Evolutionary conservation across 2,113 vertebrate genomes (phyloP), one percentile per base, ranked within the genome.

Genomic region (Thymallus thymallus): DNA sequence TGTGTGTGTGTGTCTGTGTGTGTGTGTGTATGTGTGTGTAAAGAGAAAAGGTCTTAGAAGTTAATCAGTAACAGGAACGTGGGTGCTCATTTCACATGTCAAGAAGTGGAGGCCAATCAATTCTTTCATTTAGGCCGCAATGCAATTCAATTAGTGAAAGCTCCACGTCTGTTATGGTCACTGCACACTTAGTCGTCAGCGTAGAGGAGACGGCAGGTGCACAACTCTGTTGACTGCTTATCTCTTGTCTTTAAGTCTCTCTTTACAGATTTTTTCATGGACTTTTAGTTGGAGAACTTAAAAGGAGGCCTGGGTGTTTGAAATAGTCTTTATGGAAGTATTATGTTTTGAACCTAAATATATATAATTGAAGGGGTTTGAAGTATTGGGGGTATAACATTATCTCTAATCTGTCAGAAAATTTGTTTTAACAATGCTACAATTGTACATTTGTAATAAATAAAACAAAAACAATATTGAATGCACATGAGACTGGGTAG

Each of bases 121-220:
- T 82, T 84, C 66, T 81, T 84, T 87, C 70, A 84, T 86, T 82
- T 84, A 76, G 84, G 76, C 78, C 80, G 68, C 66, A 82, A 81
- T 82, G 79, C 80, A 81, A 86, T 80, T 88, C 73, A 84, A 81
- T 88, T 81, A 77, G 69, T 35, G 29, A 32, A 41, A 61, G 68
- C 76, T 82, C 73, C 46, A 41, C 77, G 83, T 75, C 81, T 73
- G 82, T 82, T 85, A 76, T 82, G 84, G 81, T 83, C 83, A 48
- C 70, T 18, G 76, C 76, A 77, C 83, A 82, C 60, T 81, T 87
- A 90, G 88, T 87, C 82, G 82, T 83, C 77, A 81, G 77, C 71
- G 82, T 32, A 72, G 77, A 73, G 68, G 71, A 79, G 76, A 41
- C 2, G 35, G 35, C 78, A 78, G 76, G 26, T 24, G 29, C 9